phyloP scores from a whole-genome alignment of 2,888 invertebrate genomes.

The Nudaria mundana region DNA sequence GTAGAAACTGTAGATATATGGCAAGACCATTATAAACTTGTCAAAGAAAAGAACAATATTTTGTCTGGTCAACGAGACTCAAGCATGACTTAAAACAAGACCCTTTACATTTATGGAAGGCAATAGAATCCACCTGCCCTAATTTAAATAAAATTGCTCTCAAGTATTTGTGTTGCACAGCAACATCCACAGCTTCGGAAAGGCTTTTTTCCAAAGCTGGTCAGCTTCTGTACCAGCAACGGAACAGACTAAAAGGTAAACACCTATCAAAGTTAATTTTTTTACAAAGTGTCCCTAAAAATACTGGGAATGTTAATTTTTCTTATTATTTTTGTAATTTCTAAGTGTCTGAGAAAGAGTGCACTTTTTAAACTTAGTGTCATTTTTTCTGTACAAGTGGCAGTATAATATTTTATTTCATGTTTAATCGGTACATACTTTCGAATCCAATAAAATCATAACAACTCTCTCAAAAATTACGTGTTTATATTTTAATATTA shows the following conservation, averaged over 20 bases:
- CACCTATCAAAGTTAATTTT: not conserved
- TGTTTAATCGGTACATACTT: no score
- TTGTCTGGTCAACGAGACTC: not conserved
- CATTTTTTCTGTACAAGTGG: no score
- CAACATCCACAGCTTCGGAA: constrained; percentile 8
- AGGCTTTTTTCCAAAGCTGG: constrained; percentile 8
- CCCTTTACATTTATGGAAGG: constrained; percentile 1
- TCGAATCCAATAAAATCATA: no score
- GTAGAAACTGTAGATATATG: not conserved
- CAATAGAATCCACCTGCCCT: not conserved
- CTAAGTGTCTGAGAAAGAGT: no score
- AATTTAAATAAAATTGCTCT: constrained; percentile 3
- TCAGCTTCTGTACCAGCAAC: not conserved
- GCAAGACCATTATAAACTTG: not conserved
- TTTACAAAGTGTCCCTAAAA: not conserved
- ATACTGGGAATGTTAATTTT: not conserved
- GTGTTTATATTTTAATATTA: no score
- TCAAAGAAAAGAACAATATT: not conserved
- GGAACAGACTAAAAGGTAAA: not conserved
- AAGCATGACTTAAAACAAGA: constrained; percentile 1
- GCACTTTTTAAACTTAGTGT: no score
- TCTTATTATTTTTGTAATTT: not conserved
- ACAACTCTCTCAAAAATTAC: no score
- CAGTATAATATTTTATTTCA: no score
- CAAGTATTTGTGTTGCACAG: constrained; percentile 6